Conservation (phyloP, 2,113 vertebrate genomes). For the Ploceus nigricollis region DNA sequence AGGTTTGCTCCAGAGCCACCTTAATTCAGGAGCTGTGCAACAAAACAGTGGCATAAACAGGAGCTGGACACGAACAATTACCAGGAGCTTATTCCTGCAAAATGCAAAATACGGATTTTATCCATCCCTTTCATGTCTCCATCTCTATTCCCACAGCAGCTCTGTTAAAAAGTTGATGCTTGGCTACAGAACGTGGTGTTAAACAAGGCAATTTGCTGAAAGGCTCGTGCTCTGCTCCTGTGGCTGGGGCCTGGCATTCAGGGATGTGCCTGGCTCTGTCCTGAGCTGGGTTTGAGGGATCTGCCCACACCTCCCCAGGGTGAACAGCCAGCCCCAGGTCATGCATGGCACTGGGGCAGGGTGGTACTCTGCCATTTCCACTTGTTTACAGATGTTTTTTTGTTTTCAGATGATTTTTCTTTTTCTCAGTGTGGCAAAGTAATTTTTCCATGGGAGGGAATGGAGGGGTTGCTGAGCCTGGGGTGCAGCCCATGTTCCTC, state of each 20-base stretch:
- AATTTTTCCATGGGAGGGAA: not conserved
- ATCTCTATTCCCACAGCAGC: not conserved
- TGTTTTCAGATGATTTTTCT: not conserved
- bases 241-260: not conserved
- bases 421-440: not conserved
- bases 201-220: not conserved
- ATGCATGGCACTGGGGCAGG: accelerated
- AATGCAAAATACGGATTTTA: not conserved
- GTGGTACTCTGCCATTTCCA: not conserved
- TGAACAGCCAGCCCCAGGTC: not conserved
- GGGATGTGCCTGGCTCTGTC: not conserved
- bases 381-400: not conserved
- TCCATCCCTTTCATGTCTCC: not conserved
- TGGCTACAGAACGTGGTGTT: not conserved
- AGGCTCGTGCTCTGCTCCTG: not conserved
- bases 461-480: not conserved
- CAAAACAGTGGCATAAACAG: not conserved
- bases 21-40: not conserved
- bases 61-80: not conserved
- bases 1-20: not conserved
- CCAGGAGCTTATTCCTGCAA: not conserved
- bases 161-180: not conserved
- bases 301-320: not conserved
- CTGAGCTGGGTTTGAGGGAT: not conserved
- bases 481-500: accelerated